Conservation (phyloP, 2,113 vertebrate species). For the Sardina pilchardus region DNA sequence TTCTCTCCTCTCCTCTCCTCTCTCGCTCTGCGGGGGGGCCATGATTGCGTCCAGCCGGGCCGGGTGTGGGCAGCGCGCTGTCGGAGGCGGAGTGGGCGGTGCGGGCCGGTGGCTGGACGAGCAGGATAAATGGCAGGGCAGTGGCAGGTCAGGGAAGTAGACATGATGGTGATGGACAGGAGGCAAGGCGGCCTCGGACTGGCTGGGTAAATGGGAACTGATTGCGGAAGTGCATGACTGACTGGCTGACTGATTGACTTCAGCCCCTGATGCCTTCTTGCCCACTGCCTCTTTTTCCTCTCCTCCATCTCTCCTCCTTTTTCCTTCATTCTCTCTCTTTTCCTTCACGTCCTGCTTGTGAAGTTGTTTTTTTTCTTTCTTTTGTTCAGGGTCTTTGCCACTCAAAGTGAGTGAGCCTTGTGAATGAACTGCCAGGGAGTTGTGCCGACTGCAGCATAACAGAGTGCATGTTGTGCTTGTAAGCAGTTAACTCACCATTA, state of each 20-base stretch:
- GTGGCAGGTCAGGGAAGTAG: conserved; percentile 44
- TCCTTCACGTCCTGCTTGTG: conserved; percentile 17
- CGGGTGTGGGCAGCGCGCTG: neutral
- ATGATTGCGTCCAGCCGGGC: neutral
- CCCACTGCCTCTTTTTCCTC: conserved; percentile 19
- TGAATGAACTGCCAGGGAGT: conserved; percentile 18
- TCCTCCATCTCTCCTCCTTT: conserved; percentile 9
- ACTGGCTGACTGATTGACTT: conserved; percentile 58
- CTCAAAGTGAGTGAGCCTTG: conserved; percentile 58
- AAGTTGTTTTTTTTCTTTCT: conserved; percentile 45
- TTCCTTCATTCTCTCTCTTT: conserved; percentile 1
- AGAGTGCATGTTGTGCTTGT: neutral
- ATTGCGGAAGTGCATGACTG: conserved; percentile 51
- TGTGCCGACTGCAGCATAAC: neutral
- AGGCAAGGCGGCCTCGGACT: conserved; percentile 40
- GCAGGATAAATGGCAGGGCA: conserved; percentile 56
- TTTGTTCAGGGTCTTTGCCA: conserved; percentile 50
- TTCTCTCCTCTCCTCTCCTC: too few relatives aligned
- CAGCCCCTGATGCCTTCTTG: conserved; percentile 48
- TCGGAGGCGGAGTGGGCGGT: conserved; percentile 33
- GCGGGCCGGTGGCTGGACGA: neutral
- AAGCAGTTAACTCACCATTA: conserved; percentile 15
- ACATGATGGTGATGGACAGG: conserved; percentile 53
- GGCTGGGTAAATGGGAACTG: conserved; percentile 42
- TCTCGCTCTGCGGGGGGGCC: neutral